Evolutionary conservation across 2,113 vertebrate genomes (phyloP).

Genomic region (Cepphus grylle): DNA sequence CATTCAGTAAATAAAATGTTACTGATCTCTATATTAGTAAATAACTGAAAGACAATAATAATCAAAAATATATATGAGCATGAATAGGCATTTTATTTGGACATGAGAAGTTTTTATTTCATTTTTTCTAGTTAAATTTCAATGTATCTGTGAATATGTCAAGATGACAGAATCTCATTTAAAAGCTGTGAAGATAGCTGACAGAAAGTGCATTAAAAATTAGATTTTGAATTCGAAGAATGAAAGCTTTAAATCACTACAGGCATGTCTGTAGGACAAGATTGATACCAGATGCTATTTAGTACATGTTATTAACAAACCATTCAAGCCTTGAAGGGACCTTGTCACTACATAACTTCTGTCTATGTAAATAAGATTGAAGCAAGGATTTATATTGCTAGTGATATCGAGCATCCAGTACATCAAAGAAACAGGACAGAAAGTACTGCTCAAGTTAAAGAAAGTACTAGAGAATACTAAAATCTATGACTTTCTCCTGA

Average conservation of each 20-base stretch:
- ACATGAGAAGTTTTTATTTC: constrained; percentile 53
- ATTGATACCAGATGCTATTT: constrained; percentile 80
- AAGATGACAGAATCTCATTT: constrained; percentile 81
- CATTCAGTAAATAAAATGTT: not conserved
- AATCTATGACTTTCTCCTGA: constrained; percentile 69
- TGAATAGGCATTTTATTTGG: constrained; percentile 47
- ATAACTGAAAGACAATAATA: not conserved
- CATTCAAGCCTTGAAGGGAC: constrained; percentile 79
- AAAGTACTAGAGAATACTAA: constrained; percentile 59
- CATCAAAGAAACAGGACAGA: constrained; percentile 67
- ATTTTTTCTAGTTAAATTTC: constrained; percentile 74
- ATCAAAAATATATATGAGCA: not conserved
- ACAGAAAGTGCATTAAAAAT: constrained; percentile 81
- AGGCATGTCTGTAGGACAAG: constrained; percentile 74
- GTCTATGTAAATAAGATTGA: constrained; percentile 79
- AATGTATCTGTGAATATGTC: constrained; percentile 71
- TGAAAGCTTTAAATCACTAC: constrained; percentile 78
- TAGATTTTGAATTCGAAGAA: constrained; percentile 78
- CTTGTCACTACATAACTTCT: constrained; percentile 80
- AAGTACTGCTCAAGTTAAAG: constrained; percentile 46
- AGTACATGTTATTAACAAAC: constrained; percentile 80
- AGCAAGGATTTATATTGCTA: constrained; percentile 69
- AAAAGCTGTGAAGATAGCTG: constrained; percentile 76
- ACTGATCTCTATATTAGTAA: not conserved
- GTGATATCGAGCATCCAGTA: constrained; percentile 47